These are phyloP conservation scores for Meleagris gallopavo DNA, from an alignment of 2,113 vertebrate genomes.

Conservation along the genomic window DNA sequence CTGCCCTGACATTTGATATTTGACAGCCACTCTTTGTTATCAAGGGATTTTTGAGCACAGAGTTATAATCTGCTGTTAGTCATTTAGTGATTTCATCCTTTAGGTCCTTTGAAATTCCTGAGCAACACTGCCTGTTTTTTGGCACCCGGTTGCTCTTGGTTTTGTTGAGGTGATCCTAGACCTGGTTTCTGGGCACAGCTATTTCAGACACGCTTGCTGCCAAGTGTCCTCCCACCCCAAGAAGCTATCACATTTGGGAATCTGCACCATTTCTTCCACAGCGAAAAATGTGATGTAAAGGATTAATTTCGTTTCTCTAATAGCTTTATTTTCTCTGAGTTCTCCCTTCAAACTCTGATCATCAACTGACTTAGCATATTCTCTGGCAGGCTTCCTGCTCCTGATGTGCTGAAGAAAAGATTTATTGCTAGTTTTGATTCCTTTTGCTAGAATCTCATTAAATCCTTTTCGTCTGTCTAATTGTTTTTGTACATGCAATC, in stretches of 20 bases:
- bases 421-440: slow-evolving; percentile 40
- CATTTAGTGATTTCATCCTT: background rate
- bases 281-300: background rate
- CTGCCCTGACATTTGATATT: background rate
- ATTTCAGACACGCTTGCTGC: background rate
- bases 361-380: background rate
- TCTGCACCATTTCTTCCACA: background rate
- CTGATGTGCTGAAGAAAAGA: background rate
- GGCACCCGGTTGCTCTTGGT: background rate
- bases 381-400: slow-evolving; percentile 30
- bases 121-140: background rate
- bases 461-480: slow-evolving; percentile 6
- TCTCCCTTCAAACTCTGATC: background rate
- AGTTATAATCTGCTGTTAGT: background rate
- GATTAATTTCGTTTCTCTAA: background rate
- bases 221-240: background rate
- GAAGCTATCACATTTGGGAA: background rate
- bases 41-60: slow-evolving; percentile 7
- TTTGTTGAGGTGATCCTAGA: background rate
- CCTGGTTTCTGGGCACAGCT: background rate
- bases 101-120: background rate
- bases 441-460: slow-evolving; percentile 40
- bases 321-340: slow-evolving; percentile 17
- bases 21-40: background rate
- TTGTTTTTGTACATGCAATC: slow-evolving; percentile 39